Evolutionary conservation across 2,797 vertebrate genomes (phyloP).

Genomic region (Pithecia hirsuta): DNA sequence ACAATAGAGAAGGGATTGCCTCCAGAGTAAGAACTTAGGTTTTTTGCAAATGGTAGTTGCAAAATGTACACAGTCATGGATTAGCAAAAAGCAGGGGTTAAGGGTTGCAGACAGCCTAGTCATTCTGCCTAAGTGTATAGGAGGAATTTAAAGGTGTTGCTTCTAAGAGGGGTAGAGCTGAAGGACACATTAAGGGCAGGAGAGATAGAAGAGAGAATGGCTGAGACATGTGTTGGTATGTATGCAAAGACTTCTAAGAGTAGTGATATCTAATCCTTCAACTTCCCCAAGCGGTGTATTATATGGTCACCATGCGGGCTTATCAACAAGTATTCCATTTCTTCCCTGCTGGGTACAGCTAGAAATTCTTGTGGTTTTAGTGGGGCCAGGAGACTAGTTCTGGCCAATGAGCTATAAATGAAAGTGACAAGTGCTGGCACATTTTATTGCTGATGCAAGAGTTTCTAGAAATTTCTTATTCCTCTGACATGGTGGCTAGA

Average conservation of each 20-base stretch:
- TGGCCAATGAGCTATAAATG: not conserved
- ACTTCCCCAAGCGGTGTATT: not conserved
- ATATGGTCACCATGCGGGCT: fast-evolving
- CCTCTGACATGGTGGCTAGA: not conserved
- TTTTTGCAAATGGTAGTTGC: not conserved
- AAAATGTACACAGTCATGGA: not conserved
- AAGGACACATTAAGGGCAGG: no score
- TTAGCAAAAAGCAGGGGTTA: not conserved
- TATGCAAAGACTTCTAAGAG: fast-evolving
- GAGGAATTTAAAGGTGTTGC: not conserved
- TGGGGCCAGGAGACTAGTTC: not conserved
- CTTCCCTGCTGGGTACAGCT: not conserved
- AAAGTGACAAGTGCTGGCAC: not conserved
- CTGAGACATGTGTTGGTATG: not conserved
- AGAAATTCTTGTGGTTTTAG: not conserved
- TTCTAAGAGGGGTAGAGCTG: not conserved
- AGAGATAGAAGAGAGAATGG: not conserved
- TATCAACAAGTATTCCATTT: not conserved
- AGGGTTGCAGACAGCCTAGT: not conserved
- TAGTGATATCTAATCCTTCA: not conserved
- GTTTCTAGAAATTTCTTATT: not conserved
- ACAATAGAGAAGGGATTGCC: not conserved
- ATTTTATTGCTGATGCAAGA: not conserved
- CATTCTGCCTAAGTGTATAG: not conserved
- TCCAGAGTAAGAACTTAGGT: not conserved